Base-by-base conservation (phyloP, 2,888 invertebrate genomes). In the Crossocerus cetratus region DNA sequence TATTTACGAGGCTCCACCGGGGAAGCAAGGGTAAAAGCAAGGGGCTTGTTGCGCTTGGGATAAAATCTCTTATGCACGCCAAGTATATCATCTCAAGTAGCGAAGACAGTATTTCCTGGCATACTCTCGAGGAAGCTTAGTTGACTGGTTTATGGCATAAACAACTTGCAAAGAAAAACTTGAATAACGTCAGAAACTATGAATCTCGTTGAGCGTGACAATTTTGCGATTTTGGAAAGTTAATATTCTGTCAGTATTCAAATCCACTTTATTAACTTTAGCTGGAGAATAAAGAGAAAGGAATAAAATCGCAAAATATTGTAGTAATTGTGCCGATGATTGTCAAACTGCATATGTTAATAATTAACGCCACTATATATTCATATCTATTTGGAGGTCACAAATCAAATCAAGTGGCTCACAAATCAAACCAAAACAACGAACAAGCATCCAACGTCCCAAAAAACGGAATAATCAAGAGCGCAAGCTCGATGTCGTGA, bases 1-100 rank as follows among this genome's bases (percentile, higher is more conserved):
- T 69, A 72, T 77, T 77, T 77, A 67, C 66, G 69, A 74, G 66
- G 71, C 54, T 67, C 55, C 54, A 49, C 5, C 67, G 80, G 60
- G 65, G 71, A 44, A 32, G 53, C 58, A 62, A 58, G 74, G 71
- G 65, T 77, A 74, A 69, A 80, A 67, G 32, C 67, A 56, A 23
- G 67, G 58, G 58, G 53, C 53, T 68, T 57, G 62, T 62, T 42
- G 23, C 54, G 58, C n/a, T 21, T 22, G 23, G 42, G 49, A 43
- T 58, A 45, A 54, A 23, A 68, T 60, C 59, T 69, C 55, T 72
- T 68, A 63, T 16, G 43, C 54, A 56, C 11, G 54, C 20, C 21
- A 57, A 64, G 5, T 18, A 23, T 22, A 11, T 22, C 22, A n/a
- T 5, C 11, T 14, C 5, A 16, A 22, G 22, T 11, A 18, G 58